phyloP scores from a whole-genome alignment of 2,113 vertebrate species.

The Strigops habroptila region DNA sequence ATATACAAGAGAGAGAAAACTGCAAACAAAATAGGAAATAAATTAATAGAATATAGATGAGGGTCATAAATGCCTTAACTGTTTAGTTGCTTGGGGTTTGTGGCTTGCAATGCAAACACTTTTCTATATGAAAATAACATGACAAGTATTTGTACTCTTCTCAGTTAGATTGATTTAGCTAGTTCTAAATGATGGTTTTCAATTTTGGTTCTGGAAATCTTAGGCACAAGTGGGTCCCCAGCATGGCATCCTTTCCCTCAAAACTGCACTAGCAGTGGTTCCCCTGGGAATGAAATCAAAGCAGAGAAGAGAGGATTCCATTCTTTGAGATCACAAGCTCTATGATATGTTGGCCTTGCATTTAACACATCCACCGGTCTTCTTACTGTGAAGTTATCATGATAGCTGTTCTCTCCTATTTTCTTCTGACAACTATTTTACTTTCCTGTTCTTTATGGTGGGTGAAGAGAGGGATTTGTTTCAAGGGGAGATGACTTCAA shows the following conservation, averaged over 20 bases:
- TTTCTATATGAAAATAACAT: background rate
- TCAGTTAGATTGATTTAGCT: background rate
- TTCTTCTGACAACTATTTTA: background rate
- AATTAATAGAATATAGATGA: background rate
- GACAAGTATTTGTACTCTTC: background rate
- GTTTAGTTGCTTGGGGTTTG: background rate
- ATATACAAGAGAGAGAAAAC: background rate
- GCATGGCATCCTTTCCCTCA: background rate
- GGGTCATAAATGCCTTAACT: background rate
- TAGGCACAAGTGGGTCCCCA: background rate
- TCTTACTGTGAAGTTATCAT: background rate
- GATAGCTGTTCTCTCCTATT: background rate
- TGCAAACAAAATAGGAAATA: background rate
- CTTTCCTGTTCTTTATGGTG: background rate
- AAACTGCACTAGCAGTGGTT: background rate
- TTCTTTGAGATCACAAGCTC: background rate
- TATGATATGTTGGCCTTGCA: background rate
- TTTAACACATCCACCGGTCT: background rate
- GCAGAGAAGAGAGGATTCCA: background rate
- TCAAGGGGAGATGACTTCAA: background rate
- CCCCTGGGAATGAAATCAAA: background rate
- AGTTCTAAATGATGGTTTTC: background rate
- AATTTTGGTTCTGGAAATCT: background rate
- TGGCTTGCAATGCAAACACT: background rate
- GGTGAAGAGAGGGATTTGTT: background rate